phyloP scores from a whole-genome alignment of 2,888 invertebrate species.

The Biston betularia region DNA sequence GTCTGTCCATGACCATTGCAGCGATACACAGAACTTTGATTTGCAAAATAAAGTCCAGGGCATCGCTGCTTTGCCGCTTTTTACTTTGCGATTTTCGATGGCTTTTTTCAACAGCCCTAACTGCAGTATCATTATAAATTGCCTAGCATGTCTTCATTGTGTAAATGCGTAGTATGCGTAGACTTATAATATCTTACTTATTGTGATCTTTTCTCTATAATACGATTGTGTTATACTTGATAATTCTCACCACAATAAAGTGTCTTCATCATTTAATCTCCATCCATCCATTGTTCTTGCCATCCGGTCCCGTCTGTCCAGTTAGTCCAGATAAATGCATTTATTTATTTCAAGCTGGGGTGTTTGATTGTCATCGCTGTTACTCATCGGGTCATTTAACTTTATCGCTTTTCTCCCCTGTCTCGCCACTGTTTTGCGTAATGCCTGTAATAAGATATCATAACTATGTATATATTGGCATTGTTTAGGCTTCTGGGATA shows the following conservation, averaged over 20 bases:
- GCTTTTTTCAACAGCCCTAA: no score
- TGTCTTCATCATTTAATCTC: slow-evolving; percentile 5
- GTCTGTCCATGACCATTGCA: no score
- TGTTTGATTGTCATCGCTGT: slow-evolving; percentile 64
- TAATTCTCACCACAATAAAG: slow-evolving; percentile 22
- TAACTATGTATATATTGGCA: slow-evolving; percentile 8
- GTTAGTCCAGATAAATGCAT: slow-evolving; percentile 49
- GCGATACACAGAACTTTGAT: no score
- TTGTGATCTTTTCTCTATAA: slow-evolving; percentile 10
- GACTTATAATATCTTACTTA: not conserved
- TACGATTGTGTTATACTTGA: slow-evolving; percentile 10
- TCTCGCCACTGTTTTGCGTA: slow-evolving; percentile 27
- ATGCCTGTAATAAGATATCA: slow-evolving; percentile 10
- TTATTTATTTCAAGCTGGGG: slow-evolving; percentile 59
- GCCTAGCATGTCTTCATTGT: not conserved
- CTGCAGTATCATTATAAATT: slow-evolving; percentile 1
- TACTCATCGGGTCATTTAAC: slow-evolving; percentile 71
- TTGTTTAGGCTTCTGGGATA: slow-evolving; percentile 33
- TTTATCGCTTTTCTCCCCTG: slow-evolving; percentile 56
- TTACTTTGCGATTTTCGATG: no score
- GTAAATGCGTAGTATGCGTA: not conserved
- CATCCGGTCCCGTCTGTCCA: slow-evolving; percentile 36
- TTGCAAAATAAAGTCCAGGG: no score
- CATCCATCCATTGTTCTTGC: slow-evolving; percentile 52
- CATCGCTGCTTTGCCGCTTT: no score